Evolutionary conservation across 2,797 vertebrate species (phyloP).

Genomic region (Paguma larvata): DNA sequence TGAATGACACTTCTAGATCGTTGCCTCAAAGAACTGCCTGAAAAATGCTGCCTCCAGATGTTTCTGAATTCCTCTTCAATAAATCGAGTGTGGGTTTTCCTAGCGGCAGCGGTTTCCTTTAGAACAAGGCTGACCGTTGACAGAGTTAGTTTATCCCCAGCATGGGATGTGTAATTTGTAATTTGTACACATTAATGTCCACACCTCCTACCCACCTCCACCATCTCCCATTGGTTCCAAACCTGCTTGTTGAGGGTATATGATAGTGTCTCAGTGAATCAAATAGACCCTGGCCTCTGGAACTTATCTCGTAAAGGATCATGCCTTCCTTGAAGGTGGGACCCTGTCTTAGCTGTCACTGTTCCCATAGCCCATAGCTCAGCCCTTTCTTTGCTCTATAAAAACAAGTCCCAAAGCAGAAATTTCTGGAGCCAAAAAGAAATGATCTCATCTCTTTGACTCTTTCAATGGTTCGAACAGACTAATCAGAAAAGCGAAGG

Average conservation of each 20-base stretch:
- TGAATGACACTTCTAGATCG: neutral
- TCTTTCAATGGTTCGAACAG: constrained; percentile 51
- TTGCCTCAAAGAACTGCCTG: neutral
- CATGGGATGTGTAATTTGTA: too few relatives aligned
- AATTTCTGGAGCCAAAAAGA: constrained; percentile 51
- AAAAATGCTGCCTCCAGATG: neutral
- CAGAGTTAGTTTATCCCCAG: neutral
- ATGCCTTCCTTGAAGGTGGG: neutral
- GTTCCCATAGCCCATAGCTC: neutral
- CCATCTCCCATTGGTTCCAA: neutral
- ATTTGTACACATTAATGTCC: neutral
- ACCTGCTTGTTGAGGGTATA: neutral
- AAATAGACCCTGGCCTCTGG: neutral
- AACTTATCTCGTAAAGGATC: neutral
- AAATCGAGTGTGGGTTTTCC: neutral
- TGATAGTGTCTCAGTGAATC: neutral
- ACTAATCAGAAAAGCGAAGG: constrained; percentile 8
- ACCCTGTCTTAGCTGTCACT: neutral
- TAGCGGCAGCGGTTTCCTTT: neutral
- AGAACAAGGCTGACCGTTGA: neutral
- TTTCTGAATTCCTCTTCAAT: neutral
- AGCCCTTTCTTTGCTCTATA: constrained; percentile 31
- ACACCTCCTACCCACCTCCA: too few relatives aligned
- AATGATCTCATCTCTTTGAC: constrained; percentile 26
- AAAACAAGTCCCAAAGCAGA: constrained; percentile 66